Conservation (phyloP, 2,113 vertebrate species). For the Gadus chalcogrammus region DNA sequence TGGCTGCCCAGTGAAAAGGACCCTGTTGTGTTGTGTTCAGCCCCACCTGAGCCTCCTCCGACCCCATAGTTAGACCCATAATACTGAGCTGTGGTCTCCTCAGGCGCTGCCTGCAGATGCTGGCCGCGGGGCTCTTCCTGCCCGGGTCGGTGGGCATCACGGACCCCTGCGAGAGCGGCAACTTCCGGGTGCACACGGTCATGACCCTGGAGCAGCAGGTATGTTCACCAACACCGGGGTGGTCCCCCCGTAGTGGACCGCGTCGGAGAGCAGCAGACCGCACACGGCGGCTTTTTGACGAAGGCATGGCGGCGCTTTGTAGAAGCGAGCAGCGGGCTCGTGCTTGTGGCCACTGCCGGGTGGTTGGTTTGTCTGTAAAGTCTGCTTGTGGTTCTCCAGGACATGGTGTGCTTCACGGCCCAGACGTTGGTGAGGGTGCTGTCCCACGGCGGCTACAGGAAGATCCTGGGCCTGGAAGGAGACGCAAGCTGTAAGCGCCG, state of each 20-base stretch:
- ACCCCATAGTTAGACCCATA: too few species aligned
- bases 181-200: conserved; percentile 95
- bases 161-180: conserved; percentile 94
- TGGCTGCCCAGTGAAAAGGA: too few species aligned
- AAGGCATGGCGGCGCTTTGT: too few species aligned
- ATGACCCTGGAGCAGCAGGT: conserved; percentile 98
- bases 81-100: not conserved
- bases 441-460: conserved; percentile 91
- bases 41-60: too few species aligned
- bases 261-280: too few species aligned
- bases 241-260: not conserved
- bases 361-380: too few species aligned
- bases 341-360: too few species aligned
- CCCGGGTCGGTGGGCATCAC: conserved; percentile 96
- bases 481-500: conserved; percentile 89
- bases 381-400: conserved; percentile 62
- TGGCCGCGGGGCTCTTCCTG: conserved; percentile 92
- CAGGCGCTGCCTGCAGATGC: conserved; percentile 95
- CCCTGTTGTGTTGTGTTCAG: too few species aligned
- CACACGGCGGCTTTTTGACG: too few species aligned
- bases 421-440: conserved; percentile 95
- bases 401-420: conserved; percentile 96
- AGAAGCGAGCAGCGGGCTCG: too few species aligned
- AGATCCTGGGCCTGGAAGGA: conserved; percentile 94
- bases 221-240: not conserved